Conservation (phyloP, 2,797 vertebrate genomes). For the Crypturellus tataupa region DNA sequence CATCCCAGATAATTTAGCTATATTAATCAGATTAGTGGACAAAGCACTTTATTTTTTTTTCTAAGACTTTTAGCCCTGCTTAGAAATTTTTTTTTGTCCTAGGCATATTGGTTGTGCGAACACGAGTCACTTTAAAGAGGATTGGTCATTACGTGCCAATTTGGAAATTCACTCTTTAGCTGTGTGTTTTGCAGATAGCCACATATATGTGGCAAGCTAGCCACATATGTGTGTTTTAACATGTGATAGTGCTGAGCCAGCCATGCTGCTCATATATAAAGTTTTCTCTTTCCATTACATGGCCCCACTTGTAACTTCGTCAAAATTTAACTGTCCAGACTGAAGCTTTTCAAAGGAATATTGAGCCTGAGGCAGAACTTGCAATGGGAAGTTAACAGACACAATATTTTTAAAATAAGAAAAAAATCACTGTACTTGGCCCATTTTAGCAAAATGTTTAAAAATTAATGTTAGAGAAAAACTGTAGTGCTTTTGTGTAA, state of each 20-base stretch:
- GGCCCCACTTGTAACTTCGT: not conserved
- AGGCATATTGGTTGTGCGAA: not conserved
- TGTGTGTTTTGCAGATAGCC: not conserved
- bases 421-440: slow-evolving; percentile 39
- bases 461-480: not conserved
- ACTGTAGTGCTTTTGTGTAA: not conserved
- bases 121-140: not conserved
- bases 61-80: not conserved
- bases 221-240: not conserved
- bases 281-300: slow-evolving; percentile 38
- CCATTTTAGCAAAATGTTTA: not conserved
- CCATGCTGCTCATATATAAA: not conserved
- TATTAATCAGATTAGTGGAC: not conserved
- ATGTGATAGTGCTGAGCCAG: not conserved
- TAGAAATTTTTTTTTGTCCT: not conserved
- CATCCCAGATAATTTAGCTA: not conserved
- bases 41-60: not conserved
- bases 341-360: slow-evolving; percentile 32
- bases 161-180: slow-evolving; percentile 1
- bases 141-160: not conserved
- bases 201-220: not conserved
- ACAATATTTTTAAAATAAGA: slow-evolving; percentile 12
- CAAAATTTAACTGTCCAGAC: slow-evolving; percentile 14
- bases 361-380: slow-evolving; percentile 15
- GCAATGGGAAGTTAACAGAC: slow-evolving; percentile 26